A percentile compares a stretch with the other conserved stretches of the same genome.
Conservation (phyloP, 2,888 invertebrate genomes). For the Phymatocera aterrima region DNA sequence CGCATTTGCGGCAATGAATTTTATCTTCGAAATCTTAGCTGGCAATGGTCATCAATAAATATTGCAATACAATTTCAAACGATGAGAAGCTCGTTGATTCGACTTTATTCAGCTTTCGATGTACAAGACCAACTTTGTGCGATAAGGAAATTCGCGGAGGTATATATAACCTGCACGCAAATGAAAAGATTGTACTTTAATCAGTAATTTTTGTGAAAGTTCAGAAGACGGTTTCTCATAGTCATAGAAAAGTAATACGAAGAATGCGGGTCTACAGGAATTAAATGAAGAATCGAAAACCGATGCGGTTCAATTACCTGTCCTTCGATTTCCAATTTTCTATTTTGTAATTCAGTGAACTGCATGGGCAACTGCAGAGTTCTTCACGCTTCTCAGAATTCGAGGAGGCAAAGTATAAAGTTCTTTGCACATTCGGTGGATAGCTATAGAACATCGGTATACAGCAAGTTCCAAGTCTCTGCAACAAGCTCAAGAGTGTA, state of each 20-base stretch:
- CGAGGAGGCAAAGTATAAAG: neutral
- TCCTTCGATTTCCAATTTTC: slow-evolving; percentile 20
- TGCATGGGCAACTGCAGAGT: neutral
- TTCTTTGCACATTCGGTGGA: neutral
- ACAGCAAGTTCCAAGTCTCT: neutral
- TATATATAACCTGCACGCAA: too few relatives aligned
- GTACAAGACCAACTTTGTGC: too few relatives aligned
- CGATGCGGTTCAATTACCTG: slow-evolving; percentile 32
- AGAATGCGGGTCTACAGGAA: neutral
- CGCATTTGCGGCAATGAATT: too few relatives aligned
- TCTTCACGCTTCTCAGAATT: neutral
- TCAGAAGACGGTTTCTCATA: neutral
- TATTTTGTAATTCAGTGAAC: neutral
- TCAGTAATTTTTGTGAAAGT: neutral
- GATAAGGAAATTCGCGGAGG: too few relatives aligned
- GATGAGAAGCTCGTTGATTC: too few relatives aligned
- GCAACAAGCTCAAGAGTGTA: too few relatives aligned
- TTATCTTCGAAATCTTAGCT: too few relatives aligned
- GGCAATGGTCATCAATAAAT: too few relatives aligned
- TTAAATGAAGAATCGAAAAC: slow-evolving; percentile 8
- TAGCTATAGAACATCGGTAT: too few relatives aligned
- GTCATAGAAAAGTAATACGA: neutral
- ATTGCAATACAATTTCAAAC: too few relatives aligned
- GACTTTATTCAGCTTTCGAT: too few relatives aligned
- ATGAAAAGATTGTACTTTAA: neutral